Conservation (phyloP, 2,888 invertebrate species). For the Tipula helvola region DNA sequence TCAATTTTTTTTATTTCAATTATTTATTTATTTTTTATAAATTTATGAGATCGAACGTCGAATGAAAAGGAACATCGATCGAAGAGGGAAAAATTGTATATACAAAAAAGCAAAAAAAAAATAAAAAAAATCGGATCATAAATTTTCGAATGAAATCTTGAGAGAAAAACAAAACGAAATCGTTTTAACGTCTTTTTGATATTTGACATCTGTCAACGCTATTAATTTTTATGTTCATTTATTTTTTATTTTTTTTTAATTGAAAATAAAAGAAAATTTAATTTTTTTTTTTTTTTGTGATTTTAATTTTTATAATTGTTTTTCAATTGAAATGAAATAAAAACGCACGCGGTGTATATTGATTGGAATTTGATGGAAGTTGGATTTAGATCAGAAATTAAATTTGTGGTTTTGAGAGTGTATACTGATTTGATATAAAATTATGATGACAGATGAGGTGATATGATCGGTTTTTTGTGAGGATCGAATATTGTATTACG, state of each 20-base stretch:
- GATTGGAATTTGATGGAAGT: neutral
- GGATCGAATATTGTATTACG: neutral
- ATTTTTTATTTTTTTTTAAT: neutral
- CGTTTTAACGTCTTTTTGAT: constrained; percentile 4
- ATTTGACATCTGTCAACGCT: neutral
- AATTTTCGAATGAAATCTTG: neutral
- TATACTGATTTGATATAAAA: neutral
- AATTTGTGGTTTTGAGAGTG: neutral
- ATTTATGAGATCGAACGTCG: neutral
- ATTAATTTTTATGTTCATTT: neutral
- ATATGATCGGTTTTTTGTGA: neutral
- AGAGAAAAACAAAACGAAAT: neutral
- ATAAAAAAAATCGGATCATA: neutral
- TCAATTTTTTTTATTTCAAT: neutral
- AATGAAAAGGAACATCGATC: neutral
- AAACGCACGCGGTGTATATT: neutral
- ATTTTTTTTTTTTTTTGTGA: neutral
- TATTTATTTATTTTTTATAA: neutral
- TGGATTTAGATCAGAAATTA: neutral
- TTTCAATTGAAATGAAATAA: neutral
- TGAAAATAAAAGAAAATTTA: neutral
- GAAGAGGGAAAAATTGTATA: neutral
- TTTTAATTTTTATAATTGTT: neutral
- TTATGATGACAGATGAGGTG: neutral
- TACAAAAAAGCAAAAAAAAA: too few species aligned